phyloP scores from a whole-genome alignment of 2,797 vertebrate species.

The Lithobates pipiens region DNA sequence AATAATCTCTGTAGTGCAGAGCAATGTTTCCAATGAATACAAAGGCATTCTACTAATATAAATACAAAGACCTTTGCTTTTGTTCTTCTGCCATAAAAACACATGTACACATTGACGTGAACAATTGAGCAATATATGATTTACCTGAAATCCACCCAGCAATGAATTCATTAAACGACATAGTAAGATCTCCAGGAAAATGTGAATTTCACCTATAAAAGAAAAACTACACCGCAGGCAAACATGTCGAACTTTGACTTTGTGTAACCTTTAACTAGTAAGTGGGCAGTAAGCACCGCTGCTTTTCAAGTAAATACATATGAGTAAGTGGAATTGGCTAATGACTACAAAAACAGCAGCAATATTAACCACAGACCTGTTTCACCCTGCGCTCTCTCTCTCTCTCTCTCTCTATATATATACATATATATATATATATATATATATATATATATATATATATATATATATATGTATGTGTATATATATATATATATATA shows the following conservation, averaged over 20 bases:
- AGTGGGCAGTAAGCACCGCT: background rate
- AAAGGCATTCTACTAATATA: background rate
- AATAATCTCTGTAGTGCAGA: background rate
- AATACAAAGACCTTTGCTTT: background rate
- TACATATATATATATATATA: no score
- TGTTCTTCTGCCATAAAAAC: background rate
- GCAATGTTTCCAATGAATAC: background rate
- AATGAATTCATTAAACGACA: constrained; percentile 48
- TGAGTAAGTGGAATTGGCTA: no score
- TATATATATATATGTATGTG: no score
- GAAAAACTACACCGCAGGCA: background rate
- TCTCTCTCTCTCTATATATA: no score
- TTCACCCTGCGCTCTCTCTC: no score
- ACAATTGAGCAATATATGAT: background rate
- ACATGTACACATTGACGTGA: background rate
- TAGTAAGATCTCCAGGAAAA: background rate
- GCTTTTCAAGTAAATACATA: background rate
- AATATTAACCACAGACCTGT: no score
- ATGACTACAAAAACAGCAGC: no score
- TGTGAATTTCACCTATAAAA: background rate
- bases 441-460: no score
- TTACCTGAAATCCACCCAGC: constrained; percentile 59
- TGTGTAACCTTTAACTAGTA: constrained; percentile 43
- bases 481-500: no score
- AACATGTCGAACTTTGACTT: constrained; percentile 39